Conservation (phyloP, 2,888 invertebrate genomes). For the Vesta saturnalis region DNA sequence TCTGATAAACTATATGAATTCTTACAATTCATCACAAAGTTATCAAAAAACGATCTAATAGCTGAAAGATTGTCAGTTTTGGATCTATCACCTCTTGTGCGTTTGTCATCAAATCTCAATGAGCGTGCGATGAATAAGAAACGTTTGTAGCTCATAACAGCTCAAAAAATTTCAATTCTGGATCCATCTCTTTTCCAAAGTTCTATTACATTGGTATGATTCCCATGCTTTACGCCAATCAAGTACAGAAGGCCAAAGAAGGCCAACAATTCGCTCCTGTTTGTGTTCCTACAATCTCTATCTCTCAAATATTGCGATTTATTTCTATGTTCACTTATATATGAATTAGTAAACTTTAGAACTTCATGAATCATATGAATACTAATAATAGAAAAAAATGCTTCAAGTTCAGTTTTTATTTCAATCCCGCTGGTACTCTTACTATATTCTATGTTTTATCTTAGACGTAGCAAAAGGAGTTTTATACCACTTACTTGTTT, state of each 20-base stretch:
- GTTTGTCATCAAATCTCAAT: slow-evolving; percentile 7
- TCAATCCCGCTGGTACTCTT: background rate
- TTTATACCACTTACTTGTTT: too few species aligned
- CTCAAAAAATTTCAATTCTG: background rate
- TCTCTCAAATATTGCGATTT: slow-evolving; percentile 4
- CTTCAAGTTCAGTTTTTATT: background rate
- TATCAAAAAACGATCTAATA: background rate
- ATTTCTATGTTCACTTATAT: slow-evolving; percentile 6
- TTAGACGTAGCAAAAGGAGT: slow-evolving; percentile 1
- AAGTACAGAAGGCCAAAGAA: too few species aligned
- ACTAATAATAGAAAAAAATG: too few species aligned
- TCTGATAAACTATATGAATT: background rate
- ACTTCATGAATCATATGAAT: background rate
- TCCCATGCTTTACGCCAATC: too few species aligned
- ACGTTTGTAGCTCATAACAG: slow-evolving; percentile 2
- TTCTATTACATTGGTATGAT: background rate
- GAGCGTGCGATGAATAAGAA: slow-evolving; percentile 5
- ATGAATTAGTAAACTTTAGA: background rate
- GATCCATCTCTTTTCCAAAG: background rate
- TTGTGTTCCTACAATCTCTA: background rate
- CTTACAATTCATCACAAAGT: too few species aligned
- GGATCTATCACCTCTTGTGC: too few species aligned
- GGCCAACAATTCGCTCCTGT: too few species aligned
- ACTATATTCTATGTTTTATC: background rate
- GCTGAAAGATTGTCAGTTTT: background rate